A percentile compares a stretch with the other conserved stretches of the same genome.
These are phyloP conservation scores for Neocloeon triangulifer DNA, from an alignment of 1,140 invertebrate genomes.

Conservation along the genomic window DNA sequence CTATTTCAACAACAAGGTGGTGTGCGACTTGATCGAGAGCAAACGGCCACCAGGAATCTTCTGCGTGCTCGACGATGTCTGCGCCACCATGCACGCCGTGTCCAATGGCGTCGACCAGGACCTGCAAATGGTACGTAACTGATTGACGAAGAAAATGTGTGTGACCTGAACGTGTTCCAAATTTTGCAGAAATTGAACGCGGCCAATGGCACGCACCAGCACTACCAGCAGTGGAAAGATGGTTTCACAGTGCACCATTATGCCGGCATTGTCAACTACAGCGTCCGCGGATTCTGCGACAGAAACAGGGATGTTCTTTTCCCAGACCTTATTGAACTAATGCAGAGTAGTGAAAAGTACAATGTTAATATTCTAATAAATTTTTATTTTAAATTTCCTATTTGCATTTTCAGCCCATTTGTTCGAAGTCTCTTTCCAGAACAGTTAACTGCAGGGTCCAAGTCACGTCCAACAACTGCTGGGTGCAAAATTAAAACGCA, in stretches of 20 bases:
- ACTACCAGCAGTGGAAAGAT: constrained; percentile 30
- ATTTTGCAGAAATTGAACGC: constrained; percentile 28
- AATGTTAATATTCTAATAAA: constrained; percentile 7
- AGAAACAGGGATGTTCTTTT: constrained; percentile 54
- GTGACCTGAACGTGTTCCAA: background rate
- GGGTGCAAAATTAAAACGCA: constrained; percentile 52
- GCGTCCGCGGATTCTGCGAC: constrained; percentile 50
- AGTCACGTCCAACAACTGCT: constrained; percentile 42
- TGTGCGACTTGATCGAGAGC: constrained; percentile 41
- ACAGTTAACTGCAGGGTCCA: constrained; percentile 23
- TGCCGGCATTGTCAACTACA: constrained; percentile 47
- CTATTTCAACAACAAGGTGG: constrained; percentile 55
- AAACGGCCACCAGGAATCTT: constrained; percentile 36
- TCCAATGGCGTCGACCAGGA: constrained; percentile 37
- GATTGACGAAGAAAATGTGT: background rate
- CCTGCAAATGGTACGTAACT: constrained; percentile 24
- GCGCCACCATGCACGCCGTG: constrained; percentile 49
- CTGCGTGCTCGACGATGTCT: constrained; percentile 47
- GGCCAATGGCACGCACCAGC: constrained; percentile 28
- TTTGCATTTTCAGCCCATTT: constrained; percentile 25
- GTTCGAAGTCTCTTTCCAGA: constrained; percentile 38
- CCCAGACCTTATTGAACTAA: constrained; percentile 43
- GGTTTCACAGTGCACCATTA: constrained; percentile 51
- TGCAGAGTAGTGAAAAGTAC: constrained; percentile 48
- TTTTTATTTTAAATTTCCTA: constrained; percentile 2